These are phyloP conservation scores for Lapara coniferarum DNA, from an alignment of 2,888 invertebrate genomes.

Conservation along the genomic window DNA sequence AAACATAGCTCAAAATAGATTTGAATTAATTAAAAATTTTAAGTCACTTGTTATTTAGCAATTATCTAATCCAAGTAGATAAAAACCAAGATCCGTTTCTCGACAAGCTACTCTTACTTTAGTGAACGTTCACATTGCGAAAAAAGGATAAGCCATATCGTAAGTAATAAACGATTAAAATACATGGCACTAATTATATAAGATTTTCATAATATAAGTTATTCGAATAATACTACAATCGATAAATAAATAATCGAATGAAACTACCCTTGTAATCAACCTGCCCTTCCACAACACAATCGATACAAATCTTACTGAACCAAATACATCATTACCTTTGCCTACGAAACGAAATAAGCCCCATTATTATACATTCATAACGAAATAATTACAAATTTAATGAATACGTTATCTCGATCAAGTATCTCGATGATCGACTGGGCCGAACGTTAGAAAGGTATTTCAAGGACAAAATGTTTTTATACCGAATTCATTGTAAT, in stretches of 20 bases:
- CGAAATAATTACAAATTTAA: slow-evolving; percentile 54
- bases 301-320: slow-evolving; percentile 2
- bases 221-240: too few species aligned
- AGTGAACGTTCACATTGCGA: neutral
- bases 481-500: slow-evolving; percentile 36
- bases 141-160: too few species aligned
- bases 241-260: neutral
- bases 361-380: slow-evolving; percentile 38
- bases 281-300: neutral
- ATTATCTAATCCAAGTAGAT: neutral
- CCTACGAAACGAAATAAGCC: slow-evolving; percentile 21
- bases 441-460: slow-evolving; percentile 55
- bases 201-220: too few species aligned
- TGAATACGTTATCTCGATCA: slow-evolving; percentile 56
- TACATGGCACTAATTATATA: too few species aligned
- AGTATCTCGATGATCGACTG: slow-evolving; percentile 47
- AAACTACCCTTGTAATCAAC: neutral
- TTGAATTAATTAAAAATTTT: too few species aligned
- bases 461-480: slow-evolving; percentile 47
- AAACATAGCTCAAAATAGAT: neutral
- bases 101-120: neutral
- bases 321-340: slow-evolving; percentile 14
- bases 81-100: neutral
- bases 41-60: neutral
- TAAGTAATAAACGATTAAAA: too few species aligned